Evolutionary conservation across 2,113 vertebrate genomes (phyloP).

Genomic region (Balaeniceps rex): DNA sequence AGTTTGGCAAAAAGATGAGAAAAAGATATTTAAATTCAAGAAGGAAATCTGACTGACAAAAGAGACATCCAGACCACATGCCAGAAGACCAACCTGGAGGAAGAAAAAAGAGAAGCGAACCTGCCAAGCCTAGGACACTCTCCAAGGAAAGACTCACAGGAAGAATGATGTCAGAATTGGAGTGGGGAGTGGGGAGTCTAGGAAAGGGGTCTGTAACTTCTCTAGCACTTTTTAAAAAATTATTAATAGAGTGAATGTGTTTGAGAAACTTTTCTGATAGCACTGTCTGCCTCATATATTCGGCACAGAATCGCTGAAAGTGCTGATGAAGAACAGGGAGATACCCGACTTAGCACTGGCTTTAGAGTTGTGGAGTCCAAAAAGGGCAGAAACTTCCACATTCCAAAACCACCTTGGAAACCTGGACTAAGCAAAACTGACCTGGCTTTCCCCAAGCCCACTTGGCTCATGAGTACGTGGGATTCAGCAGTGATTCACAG

Average conservation of each 20-base stretch:
- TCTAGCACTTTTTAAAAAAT: not conserved
- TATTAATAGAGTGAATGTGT: not conserved
- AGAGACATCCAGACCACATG: not conserved
- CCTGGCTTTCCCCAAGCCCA: slow-evolving; percentile 19
- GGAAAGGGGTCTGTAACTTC: slow-evolving; percentile 12
- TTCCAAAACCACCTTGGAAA: slow-evolving; percentile 34
- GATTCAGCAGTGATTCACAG: slow-evolving; percentile 31
- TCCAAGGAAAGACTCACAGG: slow-evolving; percentile 40
- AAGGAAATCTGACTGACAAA: not conserved
- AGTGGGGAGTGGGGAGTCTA: not conserved
- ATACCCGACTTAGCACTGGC: not conserved
- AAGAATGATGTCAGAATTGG: slow-evolving; percentile 50
- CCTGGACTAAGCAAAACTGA: not conserved
- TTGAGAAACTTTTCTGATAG: not conserved
- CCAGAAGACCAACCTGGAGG: slow-evolving; percentile 29
- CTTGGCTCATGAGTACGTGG: not conserved
- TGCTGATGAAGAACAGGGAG: not conserved
- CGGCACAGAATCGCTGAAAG: not conserved
- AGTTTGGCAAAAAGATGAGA: not conserved
- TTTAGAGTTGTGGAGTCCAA: not conserved
- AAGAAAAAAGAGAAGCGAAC: not conserved
- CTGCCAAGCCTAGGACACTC: not conserved
- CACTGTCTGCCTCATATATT: not conserved
- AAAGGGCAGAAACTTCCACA: not conserved
- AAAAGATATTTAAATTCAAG: not conserved